Base-by-base conservation (phyloP, 2,113 vertebrate species). In the Indicator indicator region DNA sequence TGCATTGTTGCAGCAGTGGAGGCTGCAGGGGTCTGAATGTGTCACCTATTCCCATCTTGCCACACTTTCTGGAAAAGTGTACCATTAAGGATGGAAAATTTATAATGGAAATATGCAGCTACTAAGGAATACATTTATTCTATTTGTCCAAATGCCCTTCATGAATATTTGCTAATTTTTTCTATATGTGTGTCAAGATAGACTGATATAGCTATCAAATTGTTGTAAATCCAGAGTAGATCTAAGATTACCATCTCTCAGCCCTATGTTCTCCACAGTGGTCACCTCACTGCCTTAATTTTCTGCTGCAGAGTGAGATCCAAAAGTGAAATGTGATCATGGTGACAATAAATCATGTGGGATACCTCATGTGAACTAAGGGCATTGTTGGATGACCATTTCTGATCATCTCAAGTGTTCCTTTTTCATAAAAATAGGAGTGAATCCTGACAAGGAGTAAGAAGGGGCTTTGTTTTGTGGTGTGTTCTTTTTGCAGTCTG, bases 331-430 rank as follows among this genome's bases (percentile, higher is more conserved):
- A 69, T 9, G 68, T 63, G n/a, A 62, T 55, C 42, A 15, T 2
- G 69, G 33, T 83, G 12, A 68, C 33, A 90, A 38, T 20, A 75
- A 83, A 40, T 12, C 50, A 26, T 3, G 6, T 24, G 17, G n/a
- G 13, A 20, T 78, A 40, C 13, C 63, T n/a, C 2, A 12, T 7
- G 19, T 42, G 32, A 89, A 33, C 32, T 28, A 63, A 46, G 28
- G 17, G 3, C 9, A 42, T 3, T 17, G 12, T 62, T 0, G 0
- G 12, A 10, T 65, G 24, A 75, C 54, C 4, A 48, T 32, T 74
- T 88, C 67, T 52, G 16, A 32, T 83, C 15, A 72, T 60, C 8
- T 48, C 18, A 14, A 46, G 4, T 33, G 58, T 52, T 4, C 3
- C 14, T 50, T 82, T 94, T 63, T 50, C 33, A 7, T 42, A 72